Base-by-base conservation (phyloP, 2,797 vertebrate species). In the Cottoperca gobio region DNA sequence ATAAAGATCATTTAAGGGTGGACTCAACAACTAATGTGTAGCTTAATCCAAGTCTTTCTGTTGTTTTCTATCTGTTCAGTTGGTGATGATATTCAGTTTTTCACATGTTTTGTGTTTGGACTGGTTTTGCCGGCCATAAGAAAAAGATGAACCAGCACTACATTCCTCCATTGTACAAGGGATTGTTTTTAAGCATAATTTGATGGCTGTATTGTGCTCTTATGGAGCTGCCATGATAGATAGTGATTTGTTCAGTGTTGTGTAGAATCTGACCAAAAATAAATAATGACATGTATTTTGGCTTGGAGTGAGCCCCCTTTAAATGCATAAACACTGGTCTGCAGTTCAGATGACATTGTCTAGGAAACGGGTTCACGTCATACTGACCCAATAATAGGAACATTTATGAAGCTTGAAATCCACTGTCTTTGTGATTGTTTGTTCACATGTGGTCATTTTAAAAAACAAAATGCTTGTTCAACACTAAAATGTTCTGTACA, bases 401-500 rank as follows among this genome's bases (percentile, higher is more conserved):
- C 5, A 24, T 49, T 75, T 60, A 53, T 54, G 21, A 76, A 75
- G 66, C 33, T 19, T 23, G 12, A 24, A 40, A 66, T 52, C 3
- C 37, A 13, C 43, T 57, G 59, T 88, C 31, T 78, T 64, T 70
- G 76, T 85, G 66, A 79, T 46, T 68, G 52, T 70, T 60, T 80
- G 63, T 79, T 76, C 55, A 83, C 60, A 60, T 57, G 54, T 78
- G 74, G 63, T 42, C 62, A 73, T 75, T 82, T 79, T 50, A 11
- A 48, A 31, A 53, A 33, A 48, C 8, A 73, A 69, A 59, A 49
- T 39, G 39, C 59, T 59, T 79, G 58, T 87, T 78, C 54, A 88
- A 94, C 89, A 93, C 91, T 93, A 93, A 89, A 79, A 81, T 70
- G 31, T 75, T 79, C 72, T 94, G 86, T 91, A 90, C 61, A 91